These are phyloP conservation scores for Spilarctia lutea DNA, from an alignment of 2,888 invertebrate genomes.

Conservation along the genomic window DNA sequence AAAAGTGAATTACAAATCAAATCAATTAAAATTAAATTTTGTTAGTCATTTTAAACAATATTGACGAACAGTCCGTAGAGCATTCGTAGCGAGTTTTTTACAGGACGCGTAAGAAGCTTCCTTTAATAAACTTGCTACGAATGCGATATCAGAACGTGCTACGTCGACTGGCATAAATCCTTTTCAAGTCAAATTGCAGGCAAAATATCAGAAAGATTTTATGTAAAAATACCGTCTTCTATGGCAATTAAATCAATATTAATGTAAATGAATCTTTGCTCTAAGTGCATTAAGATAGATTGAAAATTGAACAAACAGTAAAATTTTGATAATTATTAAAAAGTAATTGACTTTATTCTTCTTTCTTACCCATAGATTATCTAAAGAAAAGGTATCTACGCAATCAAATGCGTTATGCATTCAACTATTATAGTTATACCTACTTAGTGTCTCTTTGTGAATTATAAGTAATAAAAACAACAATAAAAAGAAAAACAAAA, in stretches of 20 bases:
- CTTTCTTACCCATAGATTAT: not conserved
- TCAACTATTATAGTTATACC: not conserved
- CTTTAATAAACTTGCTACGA: no score
- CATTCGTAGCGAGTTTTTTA: conserved; percentile 2
- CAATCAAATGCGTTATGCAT: not conserved
- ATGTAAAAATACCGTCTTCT: not conserved
- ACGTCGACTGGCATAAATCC: no score
- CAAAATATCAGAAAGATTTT: not conserved
- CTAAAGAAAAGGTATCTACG: not conserved
- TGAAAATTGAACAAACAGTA: not conserved
- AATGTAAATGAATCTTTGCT: not conserved
- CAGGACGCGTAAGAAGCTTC: not conserved
- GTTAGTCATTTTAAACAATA: no score
- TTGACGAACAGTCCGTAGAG: not conserved
- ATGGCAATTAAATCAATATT: not conserved
- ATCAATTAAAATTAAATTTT: not conserved
- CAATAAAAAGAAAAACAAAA: conserved; percentile 24
- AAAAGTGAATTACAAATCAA: not conserved
- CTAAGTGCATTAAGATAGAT: not conserved
- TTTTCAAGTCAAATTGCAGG: not conserved
- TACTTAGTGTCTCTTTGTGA: not conserved
- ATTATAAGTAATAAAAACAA: not conserved
- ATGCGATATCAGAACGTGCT: no score
- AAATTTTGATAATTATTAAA: not conserved
- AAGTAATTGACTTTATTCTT: not conserved